phyloP scores from a whole-genome alignment of 1,140 invertebrate species.

The Drosophila mojavensis region DNA sequence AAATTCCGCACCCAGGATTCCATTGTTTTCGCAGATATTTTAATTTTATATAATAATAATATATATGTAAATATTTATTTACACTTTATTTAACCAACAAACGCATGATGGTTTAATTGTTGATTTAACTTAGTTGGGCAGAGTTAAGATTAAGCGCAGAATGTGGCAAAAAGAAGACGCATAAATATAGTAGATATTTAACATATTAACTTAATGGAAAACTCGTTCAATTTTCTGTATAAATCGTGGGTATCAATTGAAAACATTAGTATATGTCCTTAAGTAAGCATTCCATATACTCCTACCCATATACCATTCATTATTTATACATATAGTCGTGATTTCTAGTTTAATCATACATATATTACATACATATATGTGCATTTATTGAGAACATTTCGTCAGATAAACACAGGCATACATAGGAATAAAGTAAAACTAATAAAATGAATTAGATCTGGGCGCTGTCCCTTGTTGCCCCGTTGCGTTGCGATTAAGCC shows the following conservation, averaged over 20 bases:
- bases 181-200: too few relatives aligned
- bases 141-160: too few relatives aligned
- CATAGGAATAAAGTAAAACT: constrained; percentile 51
- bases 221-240: too few relatives aligned
- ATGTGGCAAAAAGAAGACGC: too few relatives aligned
- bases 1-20: background rate
- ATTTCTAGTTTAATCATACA: constrained; percentile 49
- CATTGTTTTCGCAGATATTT: background rate
- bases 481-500: constrained; percentile 9
- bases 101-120: background rate
- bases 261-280: too few relatives aligned
- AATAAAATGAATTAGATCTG: constrained; percentile 35
- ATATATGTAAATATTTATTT: background rate
- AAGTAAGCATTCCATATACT: too few relatives aligned
- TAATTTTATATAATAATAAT: background rate
- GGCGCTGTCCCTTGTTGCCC: background rate
- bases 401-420: constrained; percentile 58
- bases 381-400: constrained; percentile 73
- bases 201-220: too few relatives aligned
- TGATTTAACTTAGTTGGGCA: too few relatives aligned
- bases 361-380: constrained; percentile 80
- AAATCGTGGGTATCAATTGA: too few relatives aligned
- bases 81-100: too few relatives aligned
- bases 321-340: background rate
- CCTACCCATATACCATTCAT: background rate